A percentile compares a stretch with the other conserved stretches of the same genome.
phyloP scores from a whole-genome alignment of 2,113 vertebrate species.

The Castor canadensis region DNA sequence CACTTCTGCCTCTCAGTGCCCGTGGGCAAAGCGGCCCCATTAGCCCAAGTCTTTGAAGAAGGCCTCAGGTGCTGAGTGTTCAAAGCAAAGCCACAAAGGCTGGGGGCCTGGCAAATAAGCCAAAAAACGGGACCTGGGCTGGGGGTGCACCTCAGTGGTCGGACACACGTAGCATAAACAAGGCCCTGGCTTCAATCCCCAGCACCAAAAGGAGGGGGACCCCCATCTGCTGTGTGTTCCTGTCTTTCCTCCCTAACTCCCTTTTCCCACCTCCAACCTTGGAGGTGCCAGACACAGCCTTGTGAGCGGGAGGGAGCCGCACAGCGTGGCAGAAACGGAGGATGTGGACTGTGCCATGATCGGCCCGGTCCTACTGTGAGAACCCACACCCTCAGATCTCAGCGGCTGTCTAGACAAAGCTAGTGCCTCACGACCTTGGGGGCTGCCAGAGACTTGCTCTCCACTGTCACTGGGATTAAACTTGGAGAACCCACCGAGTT shows the following conservation, averaged over 20 bases:
- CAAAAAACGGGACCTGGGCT: not conserved
- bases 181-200: not conserved
- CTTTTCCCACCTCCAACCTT: not conserved
- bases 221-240: too few species aligned
- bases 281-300: not conserved
- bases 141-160: not conserved
- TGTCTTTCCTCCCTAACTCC: not conserved
- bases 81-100: not conserved
- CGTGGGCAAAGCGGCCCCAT: not conserved
- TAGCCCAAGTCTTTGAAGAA: not conserved
- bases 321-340: not conserved
- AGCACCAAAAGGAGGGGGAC: not conserved
- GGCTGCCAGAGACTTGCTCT: not conserved
- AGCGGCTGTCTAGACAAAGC: too few species aligned
- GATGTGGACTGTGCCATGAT: not conserved
- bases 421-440: not conserved
- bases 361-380: not conserved
- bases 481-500: not conserved
- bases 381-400: not conserved
- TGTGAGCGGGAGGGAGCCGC: not conserved
- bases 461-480: not conserved
- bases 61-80: not conserved
- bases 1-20: not conserved
- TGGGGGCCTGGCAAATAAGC: not conserved
- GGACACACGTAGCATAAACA: too few species aligned